phyloP scores from a whole-genome alignment of 2,888 invertebrate species.

The Ceriagrion tenellum region DNA sequence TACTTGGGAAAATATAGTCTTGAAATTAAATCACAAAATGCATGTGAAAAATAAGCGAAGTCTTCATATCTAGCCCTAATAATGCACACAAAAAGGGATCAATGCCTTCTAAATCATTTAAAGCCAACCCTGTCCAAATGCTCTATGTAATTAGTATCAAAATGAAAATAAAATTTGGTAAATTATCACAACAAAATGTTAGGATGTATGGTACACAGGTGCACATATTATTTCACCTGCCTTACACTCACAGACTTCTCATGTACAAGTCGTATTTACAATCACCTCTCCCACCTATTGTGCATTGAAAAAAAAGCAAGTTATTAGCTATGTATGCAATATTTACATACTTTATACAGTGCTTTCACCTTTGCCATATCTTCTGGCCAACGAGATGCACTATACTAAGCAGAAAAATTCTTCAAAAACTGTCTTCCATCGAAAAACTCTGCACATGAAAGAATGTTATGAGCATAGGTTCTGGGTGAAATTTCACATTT shows the following conservation, averaged over 20 bases:
- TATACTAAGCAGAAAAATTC: background rate
- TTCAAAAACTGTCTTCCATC: background rate
- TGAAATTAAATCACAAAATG: slow-evolving; percentile 45
- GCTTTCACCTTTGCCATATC: slow-evolving; percentile 20
- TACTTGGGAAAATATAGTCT: slow-evolving; percentile 56
- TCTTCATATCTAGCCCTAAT: slow-evolving; percentile 44
- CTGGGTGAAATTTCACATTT: background rate
- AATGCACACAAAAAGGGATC: slow-evolving; percentile 19
- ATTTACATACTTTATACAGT: slow-evolving; percentile 61
- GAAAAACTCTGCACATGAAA: background rate
- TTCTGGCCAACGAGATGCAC: background rate
- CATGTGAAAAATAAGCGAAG: slow-evolving; percentile 47
- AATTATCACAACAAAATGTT: slow-evolving; percentile 66
- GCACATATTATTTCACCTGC: slow-evolving; percentile 3
- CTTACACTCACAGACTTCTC: slow-evolving; percentile 37
- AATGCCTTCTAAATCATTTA: slow-evolving; percentile 39
- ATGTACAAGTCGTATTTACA: slow-evolving; percentile 26
- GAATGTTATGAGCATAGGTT: background rate
- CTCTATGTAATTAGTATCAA: slow-evolving; percentile 57
- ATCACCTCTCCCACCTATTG: slow-evolving; percentile 46
- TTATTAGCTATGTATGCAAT: slow-evolving; percentile 43
- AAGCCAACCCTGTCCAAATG: slow-evolving; percentile 42
- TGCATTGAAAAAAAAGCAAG: slow-evolving; percentile 40
- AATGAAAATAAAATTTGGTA: slow-evolving; percentile 64
- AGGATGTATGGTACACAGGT: slow-evolving; percentile 54